Evolutionary conservation across 2,113 vertebrate genomes (phyloP).

Genomic region (Ceyx cyanopectus): DNA sequence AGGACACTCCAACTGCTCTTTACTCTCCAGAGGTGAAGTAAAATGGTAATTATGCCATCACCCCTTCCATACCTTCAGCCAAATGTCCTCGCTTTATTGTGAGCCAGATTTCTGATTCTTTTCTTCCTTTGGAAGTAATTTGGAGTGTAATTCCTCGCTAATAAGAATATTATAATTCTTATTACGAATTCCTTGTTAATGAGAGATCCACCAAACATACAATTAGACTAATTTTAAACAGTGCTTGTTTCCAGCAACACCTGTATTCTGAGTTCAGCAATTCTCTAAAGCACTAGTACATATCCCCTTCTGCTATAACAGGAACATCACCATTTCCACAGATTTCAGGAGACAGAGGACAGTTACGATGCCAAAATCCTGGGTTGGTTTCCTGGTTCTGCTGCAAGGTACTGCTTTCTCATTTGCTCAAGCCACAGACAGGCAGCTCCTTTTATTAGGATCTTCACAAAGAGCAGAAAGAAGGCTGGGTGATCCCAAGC

Average conservation of each 20-base stretch:
- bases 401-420: not conserved
- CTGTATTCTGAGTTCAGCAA: not conserved
- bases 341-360: not conserved
- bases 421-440: not conserved
- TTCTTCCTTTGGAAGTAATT: not conserved
- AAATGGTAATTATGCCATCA: not conserved
- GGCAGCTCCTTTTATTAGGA: not conserved
- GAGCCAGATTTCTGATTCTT: not conserved
- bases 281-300: not conserved
- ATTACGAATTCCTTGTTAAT: conserved; percentile 15
- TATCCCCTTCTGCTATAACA: not conserved
- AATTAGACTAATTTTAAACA: not conserved
- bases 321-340: not conserved
- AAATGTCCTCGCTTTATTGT: not conserved
- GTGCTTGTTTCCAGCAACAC: not conserved
- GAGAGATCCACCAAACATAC: not conserved
- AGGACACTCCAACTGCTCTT: not conserved
- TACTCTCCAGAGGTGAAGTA: not conserved
- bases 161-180: not conserved
- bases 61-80: not conserved
- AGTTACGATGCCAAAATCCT: not conserved
- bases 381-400: not conserved
- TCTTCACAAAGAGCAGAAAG: not conserved
- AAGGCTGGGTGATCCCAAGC: not conserved
- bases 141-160: not conserved